Base-by-base conservation (phyloP, 2,113 vertebrate species). In the Hemibagrus wyckioides region DNA sequence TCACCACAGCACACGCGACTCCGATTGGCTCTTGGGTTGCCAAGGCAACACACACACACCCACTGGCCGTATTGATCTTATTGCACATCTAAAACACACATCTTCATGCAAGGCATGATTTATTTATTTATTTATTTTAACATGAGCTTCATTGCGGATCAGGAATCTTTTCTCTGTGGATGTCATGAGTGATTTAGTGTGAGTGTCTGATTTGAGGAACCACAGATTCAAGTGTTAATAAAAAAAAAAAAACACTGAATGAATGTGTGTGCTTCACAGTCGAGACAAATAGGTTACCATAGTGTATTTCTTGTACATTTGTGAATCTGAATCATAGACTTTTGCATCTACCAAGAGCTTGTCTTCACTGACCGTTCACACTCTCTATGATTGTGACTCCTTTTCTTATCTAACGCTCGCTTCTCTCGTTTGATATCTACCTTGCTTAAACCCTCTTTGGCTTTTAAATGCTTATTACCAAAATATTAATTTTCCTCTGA, bases 1-100 rank as follows among this genome's bases (percentile, higher is more conserved):
- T 85, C 61, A 48, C 9, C 33, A 77, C 21, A 25, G 21, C 13
- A 52, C 11, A 59, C 25, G 30, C n/a, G 63, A 13, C 15, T 59
- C 36, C 77, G 67, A 88, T 67, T 83, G 15, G 71, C 48, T 86
- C 33, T 82, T 28, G 57, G 28, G 80, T 69, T 82, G 21, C 71
- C 30, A 82, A 56, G 69, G 69, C 57, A 85, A 44, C 57, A n/a
- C 33, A 39, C 44, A 57, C n/a, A 28, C 33, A 36, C 79, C 33
- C 48, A 63, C n/a, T 83, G 82, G 17, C 23, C 36, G 61, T 50
- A 41, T 76, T 63, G 71, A 77, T 77, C 41, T 59, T 0, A 4
- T 50, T 52, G 50, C 75, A 52, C 44, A 39, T 56, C 59, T 52
- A 77, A 59, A 19, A 63, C 57, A 30, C 25, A 56, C 57, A 41